phyloP scores from a whole-genome alignment of 2,113 vertebrate genomes.

The Platysteira castanea region DNA sequence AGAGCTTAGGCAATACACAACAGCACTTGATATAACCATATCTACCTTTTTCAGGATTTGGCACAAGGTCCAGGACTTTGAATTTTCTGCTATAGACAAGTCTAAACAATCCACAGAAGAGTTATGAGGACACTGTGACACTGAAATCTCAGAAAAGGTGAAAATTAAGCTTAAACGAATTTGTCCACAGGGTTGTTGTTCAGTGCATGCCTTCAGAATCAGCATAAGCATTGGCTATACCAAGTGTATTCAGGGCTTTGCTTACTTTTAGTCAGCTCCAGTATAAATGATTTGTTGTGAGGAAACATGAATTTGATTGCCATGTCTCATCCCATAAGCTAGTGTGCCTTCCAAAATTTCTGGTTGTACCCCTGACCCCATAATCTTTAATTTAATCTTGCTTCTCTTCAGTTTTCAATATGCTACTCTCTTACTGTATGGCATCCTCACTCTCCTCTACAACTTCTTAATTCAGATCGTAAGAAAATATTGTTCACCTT shows the following conservation, averaged over 20 bases:
- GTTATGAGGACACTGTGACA: not conserved
- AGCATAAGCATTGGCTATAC: not conserved
- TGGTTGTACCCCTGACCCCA: not conserved
- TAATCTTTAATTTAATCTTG: not conserved
- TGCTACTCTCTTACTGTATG: not conserved
- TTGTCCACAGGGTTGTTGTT: rapidly evolving
- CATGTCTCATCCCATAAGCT: not conserved
- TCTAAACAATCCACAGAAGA: not conserved
- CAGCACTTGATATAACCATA: not conserved
- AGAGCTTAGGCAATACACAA: not conserved
- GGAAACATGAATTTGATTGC: not conserved
- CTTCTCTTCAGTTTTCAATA: not conserved
- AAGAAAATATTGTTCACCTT: not conserved
- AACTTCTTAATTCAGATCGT: not conserved
- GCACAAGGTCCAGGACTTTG: not conserved
- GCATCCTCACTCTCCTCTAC: not conserved
- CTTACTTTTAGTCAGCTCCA: not conserved
- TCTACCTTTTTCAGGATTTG: not conserved
- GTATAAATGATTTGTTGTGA: not conserved
- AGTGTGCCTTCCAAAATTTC: not conserved
- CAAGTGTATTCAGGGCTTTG: not conserved
- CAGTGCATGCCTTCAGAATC: not conserved
- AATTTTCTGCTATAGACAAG: not conserved
- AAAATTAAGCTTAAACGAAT: not conserved
- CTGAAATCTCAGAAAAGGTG: not conserved